Base-by-base conservation (phyloP, 2,113 vertebrate genomes). In the Amblyopsis rosae region DNA sequence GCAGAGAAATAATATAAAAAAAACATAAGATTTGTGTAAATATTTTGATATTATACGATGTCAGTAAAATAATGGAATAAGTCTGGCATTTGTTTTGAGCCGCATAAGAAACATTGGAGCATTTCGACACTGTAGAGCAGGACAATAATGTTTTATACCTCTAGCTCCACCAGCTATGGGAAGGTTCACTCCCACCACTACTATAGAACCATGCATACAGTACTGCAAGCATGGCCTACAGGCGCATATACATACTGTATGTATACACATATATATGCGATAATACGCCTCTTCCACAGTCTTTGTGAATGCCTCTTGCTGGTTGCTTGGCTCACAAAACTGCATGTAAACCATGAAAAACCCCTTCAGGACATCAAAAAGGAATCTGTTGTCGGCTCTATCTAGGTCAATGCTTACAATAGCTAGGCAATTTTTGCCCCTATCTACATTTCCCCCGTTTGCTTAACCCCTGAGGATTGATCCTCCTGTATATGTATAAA, bases 341-440 rank as follows among this genome's bases (percentile, higher is more conserved):
- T 87, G 86, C 85, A 90, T 91, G 83, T 90, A 89, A 90, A 92
- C 86, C 84, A 90, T 41, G 84, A 76, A 72, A 86, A 90, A 91
- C 73, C 86, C 89, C 90, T 90, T 82, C 80, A 91, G 91, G 91
- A 90, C 90, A 91, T 89, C 78, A 88, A 89, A 90, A 41, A 82
- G 79, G 86, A 91, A 87, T 86, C 82, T 86, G 80, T 84, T 90
- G 89, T 89, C 79, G 84, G 88, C 88, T 89, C 83, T 93, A 93
- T 92, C 88, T 93, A 92, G 93, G 93, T 93, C 93, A 93, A 70
- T 62, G 80, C 91, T 89, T 89, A 91, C 91, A 91, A 90, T 87
- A 89, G 87, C 90, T 87, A 77, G 81, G 85, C 81, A 75, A 65
- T 71, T 84, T 86, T 79, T 64, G 71, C 66, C 72, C 82, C 70